A percentile compares a stretch with the other conserved stretches of the same genome.
phyloP scores from a whole-genome alignment of 1,140 invertebrate genomes.

The Meloidogyne floridensis region DNA sequence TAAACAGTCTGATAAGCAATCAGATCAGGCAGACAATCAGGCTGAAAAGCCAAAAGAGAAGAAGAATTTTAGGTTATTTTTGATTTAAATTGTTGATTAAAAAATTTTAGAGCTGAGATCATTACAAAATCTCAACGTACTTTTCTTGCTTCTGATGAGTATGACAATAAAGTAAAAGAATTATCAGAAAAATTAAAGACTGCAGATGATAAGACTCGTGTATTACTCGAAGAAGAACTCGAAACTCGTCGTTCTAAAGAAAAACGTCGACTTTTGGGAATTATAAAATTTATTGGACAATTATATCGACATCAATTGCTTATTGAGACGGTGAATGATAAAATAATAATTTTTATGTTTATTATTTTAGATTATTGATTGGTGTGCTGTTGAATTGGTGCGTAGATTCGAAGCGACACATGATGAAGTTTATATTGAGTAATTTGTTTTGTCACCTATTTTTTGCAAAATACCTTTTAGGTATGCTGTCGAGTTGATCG shows the following conservation, averaged over 20 bases:
- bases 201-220: slow-evolving; percentile 16
- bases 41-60: slow-evolving; percentile 1
- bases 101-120: slow-evolving; percentile 29
- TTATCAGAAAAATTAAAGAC: slow-evolving; percentile 27
- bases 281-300: slow-evolving; percentile 41
- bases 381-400: slow-evolving; percentile 37
- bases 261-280: slow-evolving; percentile 39
- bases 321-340: slow-evolving; percentile 21
- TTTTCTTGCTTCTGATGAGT: slow-evolving; percentile 38
- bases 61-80: slow-evolving; percentile 11
- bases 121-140: slow-evolving; percentile 48
- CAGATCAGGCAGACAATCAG: neutral
- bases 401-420: slow-evolving; percentile 32
- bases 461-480: neutral
- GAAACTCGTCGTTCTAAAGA: slow-evolving; percentile 30
- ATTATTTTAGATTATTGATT: slow-evolving; percentile 32
- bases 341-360: neutral
- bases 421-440: slow-evolving; percentile 42
- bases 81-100: neutral
- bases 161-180: slow-evolving; percentile 36
- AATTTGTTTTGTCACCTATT: neutral
- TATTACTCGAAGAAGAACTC: slow-evolving; percentile 32
- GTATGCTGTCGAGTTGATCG: slow-evolving; percentile 38
- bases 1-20: neutral
- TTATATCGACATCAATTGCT: slow-evolving; percentile 38